phyloP scores from a whole-genome alignment of 2,888 invertebrate genomes.

The Pecten maximus region DNA sequence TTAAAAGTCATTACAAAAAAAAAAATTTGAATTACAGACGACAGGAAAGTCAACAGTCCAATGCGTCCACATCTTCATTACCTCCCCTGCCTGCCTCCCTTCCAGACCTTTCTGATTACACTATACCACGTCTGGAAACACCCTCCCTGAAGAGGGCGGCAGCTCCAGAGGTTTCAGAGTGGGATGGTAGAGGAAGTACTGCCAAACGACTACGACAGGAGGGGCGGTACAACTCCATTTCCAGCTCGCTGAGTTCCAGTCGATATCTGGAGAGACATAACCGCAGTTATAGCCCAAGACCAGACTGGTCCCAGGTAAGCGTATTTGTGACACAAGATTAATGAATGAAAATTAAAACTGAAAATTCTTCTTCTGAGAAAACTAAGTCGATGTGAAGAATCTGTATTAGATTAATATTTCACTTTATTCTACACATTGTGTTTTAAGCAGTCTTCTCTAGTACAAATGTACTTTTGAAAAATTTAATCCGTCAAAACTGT shows the following conservation, averaged over 20 bases:
- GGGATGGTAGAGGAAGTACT: constrained; percentile 51
- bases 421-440: too few species aligned
- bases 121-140: constrained; percentile 65
- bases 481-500: too few species aligned
- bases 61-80: constrained; percentile 71
- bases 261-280: constrained; percentile 9
- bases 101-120: constrained; percentile 69
- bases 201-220: constrained; percentile 58
- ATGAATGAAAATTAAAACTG: too few species aligned
- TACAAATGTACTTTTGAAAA: too few species aligned
- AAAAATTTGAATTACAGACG: constrained; percentile 62
- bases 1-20: too few species aligned
- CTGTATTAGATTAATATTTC: too few species aligned
- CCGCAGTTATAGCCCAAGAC: background rate
- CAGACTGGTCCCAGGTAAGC: background rate
- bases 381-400: too few species aligned
- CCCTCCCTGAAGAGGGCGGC: constrained; percentile 56
- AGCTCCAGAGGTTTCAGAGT: constrained; percentile 57
- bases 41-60: constrained; percentile 75
- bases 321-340: background rate
- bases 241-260: constrained; percentile 72
- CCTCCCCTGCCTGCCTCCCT: constrained; percentile 71
- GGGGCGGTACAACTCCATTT: constrained; percentile 65
- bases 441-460: too few species aligned
- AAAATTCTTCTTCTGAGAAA: too few species aligned